These are phyloP conservation scores for Eupithecia dodoneata DNA, from an alignment of 2,888 invertebrate genomes.

Conservation along the genomic window DNA sequence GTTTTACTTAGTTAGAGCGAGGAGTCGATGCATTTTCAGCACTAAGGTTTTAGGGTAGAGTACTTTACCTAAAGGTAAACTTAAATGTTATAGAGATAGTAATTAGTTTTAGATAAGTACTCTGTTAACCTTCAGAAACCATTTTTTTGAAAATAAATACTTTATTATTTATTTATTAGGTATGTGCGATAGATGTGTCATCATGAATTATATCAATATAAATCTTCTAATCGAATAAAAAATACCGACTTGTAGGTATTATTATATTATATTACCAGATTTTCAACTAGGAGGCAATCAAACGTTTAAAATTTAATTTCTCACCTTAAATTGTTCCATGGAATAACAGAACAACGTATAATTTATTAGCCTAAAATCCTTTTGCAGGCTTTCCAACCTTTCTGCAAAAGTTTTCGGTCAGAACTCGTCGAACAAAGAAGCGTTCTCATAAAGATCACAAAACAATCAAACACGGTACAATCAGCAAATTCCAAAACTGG, in stretches of 20 bases:
- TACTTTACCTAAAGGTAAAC: no score
- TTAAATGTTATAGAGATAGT: no score
- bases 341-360: constrained; percentile 42
- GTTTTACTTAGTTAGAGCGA: no score
- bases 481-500: constrained; percentile 60
- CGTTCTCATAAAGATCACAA: constrained; percentile 44
- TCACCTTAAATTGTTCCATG: constrained; percentile 38
- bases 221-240: no score
- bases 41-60: no score
- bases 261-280: neutral
- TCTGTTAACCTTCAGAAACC: no score
- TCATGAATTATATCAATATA: no score
- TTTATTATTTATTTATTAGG: no score
- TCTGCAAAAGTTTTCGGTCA: constrained; percentile 40
- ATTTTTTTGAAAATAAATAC: no score
- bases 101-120: no score
- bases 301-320: constrained; percentile 38
- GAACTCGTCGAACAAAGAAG: constrained; percentile 42
- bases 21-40: no score
- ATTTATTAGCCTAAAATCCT: constrained; percentile 43
- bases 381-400: constrained; percentile 39
- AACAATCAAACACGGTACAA: constrained; percentile 57
- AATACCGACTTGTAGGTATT: neutral
- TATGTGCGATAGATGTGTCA: no score
- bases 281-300: constrained; percentile 31